Evolutionary conservation across 2,113 vertebrate genomes (phyloP), one percentile per base, ranked within the genome.

Genomic region (Petromus typicus): DNA sequence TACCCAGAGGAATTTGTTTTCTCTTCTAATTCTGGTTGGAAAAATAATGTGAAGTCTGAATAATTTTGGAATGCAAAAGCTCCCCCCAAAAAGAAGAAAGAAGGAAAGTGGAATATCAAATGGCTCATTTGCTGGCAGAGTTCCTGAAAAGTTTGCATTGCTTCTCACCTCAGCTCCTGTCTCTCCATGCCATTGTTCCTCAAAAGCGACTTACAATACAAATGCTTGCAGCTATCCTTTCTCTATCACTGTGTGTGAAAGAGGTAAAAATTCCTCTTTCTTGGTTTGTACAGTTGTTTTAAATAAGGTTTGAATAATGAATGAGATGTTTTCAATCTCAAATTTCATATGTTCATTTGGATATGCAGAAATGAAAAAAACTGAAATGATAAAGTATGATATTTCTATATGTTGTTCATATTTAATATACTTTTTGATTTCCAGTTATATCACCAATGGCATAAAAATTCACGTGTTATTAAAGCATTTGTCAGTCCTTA

Each of bases 401-500:
- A 95, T 95, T 96, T 92, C 83, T 93, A 78, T 94, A 92, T 85
- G 93, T 95, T 96, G 83, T 97, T 97, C 95, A 98, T 96, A 95
- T 97, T 97, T 98, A 97, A 97, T 96, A 97, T 4, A 94, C 75
- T 97, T 97, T 97, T 93, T 91, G 91, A 94, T 95, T 97, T 91
- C 94, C 69, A 97, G 91, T 96, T 96, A 94, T 96, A 97, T 97
- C 94, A 97, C 91, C 96, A 92, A 90, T 97, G 95, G 83, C 89
- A 96, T 96, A 98, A 96, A 96, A 97, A 97, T 96, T 95, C 97
- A 91, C 79, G 89, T 94, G 95, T 97, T 98, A 97, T 97, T 97
- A 97, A 97, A 98, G 94, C 96, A 97, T 97, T 97, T 98, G 95
- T 97, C 95, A 97, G 91, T 93, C 86, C 86, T 97, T 91, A 96